A percentile compares a stretch with the other conserved stretches of the same genome.
phyloP scores from a whole-genome alignment of 2,888 invertebrate species.

The Pteria penguin region DNA sequence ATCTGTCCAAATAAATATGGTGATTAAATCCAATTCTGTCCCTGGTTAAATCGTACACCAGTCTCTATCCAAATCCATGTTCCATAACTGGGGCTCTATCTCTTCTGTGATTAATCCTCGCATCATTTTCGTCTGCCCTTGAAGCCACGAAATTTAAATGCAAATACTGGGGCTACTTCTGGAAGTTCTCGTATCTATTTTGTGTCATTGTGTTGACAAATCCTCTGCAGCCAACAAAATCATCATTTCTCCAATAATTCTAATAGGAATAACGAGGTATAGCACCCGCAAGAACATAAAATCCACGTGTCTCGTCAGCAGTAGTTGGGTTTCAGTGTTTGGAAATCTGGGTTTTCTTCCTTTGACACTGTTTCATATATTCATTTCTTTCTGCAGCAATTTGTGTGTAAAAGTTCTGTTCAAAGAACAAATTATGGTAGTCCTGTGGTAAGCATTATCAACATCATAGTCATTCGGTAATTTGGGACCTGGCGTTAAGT shows the following conservation, averaged over 20 bases:
- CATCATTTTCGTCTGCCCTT: background rate
- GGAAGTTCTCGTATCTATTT: background rate
- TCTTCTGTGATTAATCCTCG: background rate
- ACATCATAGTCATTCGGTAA: background rate
- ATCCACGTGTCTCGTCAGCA: no score
- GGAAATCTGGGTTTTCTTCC: no score
- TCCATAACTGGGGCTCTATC: background rate
- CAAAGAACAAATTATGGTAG: no score
- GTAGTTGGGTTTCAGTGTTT: no score
- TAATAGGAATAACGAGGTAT: no score
- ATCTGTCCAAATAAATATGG: slow-evolving; percentile 1
- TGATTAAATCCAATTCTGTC: background rate
- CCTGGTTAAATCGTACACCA: background rate
- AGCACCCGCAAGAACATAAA: no score
- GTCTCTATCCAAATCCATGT: background rate
- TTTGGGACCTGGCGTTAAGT: background rate
- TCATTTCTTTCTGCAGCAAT: no score
- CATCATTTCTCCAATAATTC: no score
- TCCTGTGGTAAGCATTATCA: no score
- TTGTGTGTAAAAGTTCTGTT: no score
- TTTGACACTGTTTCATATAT: no score
- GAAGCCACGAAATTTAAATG: background rate
- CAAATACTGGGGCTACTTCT: background rate
- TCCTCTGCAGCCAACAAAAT: background rate
- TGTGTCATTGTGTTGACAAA: background rate